These are phyloP conservation scores for Philaenus spumarius DNA, from an alignment of 1,140 invertebrate species.

Conservation along the genomic window DNA sequence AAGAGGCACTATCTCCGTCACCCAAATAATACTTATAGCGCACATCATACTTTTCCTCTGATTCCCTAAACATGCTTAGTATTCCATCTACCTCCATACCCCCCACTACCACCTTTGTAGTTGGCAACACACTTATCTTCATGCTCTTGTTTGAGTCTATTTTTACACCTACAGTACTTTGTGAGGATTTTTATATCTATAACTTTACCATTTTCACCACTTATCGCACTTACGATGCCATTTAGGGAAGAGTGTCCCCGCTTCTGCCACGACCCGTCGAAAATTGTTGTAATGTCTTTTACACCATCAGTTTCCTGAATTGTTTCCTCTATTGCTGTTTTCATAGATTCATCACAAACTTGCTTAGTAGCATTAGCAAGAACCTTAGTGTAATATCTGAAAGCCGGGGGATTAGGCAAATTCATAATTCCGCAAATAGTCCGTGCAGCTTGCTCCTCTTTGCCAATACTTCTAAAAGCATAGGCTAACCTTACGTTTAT, in stretches of 20 bases:
- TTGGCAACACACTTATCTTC: too few relatives aligned
- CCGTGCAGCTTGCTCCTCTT: background rate
- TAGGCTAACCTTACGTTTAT: constrained; percentile 4
- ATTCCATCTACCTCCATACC: background rate
- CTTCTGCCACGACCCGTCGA: constrained; percentile 11
- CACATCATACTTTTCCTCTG: too few relatives aligned
- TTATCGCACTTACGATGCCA: background rate
- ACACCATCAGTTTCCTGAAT: too few relatives aligned
- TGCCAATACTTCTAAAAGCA: constrained; percentile 3
- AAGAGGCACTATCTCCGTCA: background rate
- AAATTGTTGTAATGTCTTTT: background rate
- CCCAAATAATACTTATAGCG: too few relatives aligned
- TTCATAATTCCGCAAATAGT: background rate
- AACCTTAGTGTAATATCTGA: too few relatives aligned
- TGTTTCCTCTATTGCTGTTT: background rate
- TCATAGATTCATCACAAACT: too few relatives aligned
- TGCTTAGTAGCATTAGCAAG: background rate
- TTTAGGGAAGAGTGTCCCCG: too few relatives aligned
- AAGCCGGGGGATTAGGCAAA: background rate
- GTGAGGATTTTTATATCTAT: too few relatives aligned
- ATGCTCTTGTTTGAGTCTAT: background rate
- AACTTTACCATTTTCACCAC: constrained; percentile 19
- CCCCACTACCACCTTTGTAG: background rate
- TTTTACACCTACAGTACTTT: too few relatives aligned
- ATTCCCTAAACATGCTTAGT: background rate